Evolutionary conservation across 2,113 vertebrate species (phyloP).

Genomic region (Buteo buteo): DNA sequence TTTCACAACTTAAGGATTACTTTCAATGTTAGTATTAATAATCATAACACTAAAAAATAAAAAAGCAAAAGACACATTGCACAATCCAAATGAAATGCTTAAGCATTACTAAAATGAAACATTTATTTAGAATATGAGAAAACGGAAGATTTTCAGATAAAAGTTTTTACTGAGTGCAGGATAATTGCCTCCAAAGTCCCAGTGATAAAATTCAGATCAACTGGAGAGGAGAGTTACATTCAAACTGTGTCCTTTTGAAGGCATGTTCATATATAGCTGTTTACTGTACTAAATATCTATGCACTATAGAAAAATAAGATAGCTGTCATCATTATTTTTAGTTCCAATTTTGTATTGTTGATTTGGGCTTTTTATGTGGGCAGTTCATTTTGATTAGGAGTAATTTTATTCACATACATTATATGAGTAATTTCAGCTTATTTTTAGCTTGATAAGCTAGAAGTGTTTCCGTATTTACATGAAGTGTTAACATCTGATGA

Average conservation of each 20-base stretch:
- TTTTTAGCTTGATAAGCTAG: constrained; percentile 28
- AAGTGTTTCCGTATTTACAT: constrained; percentile 28
- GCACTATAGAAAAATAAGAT: not conserved
- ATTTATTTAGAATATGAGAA: not conserved
- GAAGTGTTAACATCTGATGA: constrained; percentile 49
- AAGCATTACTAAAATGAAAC: not conserved
- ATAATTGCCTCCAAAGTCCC: not conserved
- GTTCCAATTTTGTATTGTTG: not conserved
- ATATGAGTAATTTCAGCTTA: constrained; percentile 12
- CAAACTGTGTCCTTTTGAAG: not conserved
- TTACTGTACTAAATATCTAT: not conserved
- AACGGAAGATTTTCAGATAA: not conserved
- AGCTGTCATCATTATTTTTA: constrained; percentile 7
- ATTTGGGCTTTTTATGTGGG: constrained; percentile 23
- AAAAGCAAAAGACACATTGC: not conserved
- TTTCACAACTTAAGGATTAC: not conserved
- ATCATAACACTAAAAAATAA: not conserved
- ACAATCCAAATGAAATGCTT: not conserved
- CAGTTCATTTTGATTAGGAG: constrained; percentile 32
- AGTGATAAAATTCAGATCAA: not conserved
- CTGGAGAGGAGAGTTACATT: not conserved
- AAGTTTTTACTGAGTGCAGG: not conserved
- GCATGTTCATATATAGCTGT: not conserved
- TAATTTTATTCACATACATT: constrained; percentile 17
- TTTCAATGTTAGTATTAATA: not conserved